A percentile compares a stretch with the other conserved stretches of the same genome.
Conservation (phyloP, 2,797 vertebrate genomes). For the Enteromius radiatus region DNA sequence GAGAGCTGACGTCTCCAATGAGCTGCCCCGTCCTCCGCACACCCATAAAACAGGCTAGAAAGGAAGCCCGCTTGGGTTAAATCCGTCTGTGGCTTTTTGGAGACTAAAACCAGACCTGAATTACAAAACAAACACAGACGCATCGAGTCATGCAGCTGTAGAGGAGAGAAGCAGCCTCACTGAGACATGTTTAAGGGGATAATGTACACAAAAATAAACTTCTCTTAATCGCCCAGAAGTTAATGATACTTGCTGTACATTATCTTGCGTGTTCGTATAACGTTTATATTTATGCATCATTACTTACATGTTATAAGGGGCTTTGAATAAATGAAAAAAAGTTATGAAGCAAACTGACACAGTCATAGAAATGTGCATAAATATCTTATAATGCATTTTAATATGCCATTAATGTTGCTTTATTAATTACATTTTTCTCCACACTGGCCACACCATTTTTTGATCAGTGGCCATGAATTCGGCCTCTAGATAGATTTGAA, state of each 20-base stretch:
- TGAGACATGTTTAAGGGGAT: not conserved
- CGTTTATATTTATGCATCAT: not conserved
- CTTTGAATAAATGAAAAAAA: not conserved
- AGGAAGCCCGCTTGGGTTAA: constrained; percentile 24
- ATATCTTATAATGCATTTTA: not conserved
- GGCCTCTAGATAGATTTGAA: too few species aligned
- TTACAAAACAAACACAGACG: constrained; percentile 22
- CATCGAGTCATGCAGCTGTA: not conserved
- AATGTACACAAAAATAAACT: constrained; percentile 9
- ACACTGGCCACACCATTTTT: not conserved
- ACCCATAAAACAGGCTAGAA: not conserved
- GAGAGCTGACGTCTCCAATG: constrained; percentile 45
- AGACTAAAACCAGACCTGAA: constrained; percentile 27
- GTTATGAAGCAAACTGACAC: not conserved
- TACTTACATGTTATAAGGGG: not conserved
- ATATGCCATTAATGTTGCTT: too few species aligned
- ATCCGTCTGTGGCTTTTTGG: constrained; percentile 67
- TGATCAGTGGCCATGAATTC: too few species aligned
- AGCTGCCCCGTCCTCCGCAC: not conserved
- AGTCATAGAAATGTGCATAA: not conserved
- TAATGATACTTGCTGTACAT: not conserved
- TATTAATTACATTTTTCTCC: not conserved
- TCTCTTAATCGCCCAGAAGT: not conserved
- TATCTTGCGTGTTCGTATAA: not conserved
- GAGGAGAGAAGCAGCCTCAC: not conserved